These are phyloP conservation scores for Microctonus aethiopoides DNA, from an alignment of 2,888 invertebrate species.

Conservation along the genomic window DNA sequence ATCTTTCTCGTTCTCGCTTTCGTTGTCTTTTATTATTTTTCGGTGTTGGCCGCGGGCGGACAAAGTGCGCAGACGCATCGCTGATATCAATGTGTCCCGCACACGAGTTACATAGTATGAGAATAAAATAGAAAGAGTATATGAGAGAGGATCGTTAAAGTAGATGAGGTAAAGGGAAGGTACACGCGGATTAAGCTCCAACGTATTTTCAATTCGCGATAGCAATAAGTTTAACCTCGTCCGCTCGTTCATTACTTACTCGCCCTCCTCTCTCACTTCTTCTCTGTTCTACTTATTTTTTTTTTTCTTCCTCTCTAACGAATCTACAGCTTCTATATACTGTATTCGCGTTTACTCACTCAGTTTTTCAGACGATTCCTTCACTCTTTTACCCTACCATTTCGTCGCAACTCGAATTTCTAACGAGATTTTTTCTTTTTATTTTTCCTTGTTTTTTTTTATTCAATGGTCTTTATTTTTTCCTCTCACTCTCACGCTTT, in stretches of 20 bases:
- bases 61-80: background rate
- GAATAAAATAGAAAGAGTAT: background rate
- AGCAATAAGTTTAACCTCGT: conserved; percentile 55
- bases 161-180: conserved; percentile 15
- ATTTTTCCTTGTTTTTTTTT: background rate
- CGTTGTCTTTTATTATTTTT: background rate
- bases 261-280: conserved; percentile 34
- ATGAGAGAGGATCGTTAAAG: conserved; percentile 21
- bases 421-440: background rate
- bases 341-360: background rate
- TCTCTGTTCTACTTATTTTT: conserved; percentile 20
- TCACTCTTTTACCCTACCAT: background rate
- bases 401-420: background rate
- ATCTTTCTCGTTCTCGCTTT: background rate
- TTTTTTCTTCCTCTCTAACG: conserved; percentile 11
- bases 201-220: conserved; percentile 57
- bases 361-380: background rate
- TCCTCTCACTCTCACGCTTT: background rate
- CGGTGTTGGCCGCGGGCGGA: background rate
- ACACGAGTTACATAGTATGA: conserved; percentile 17
- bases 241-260: conserved; percentile 50
- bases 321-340: background rate
- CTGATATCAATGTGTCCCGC: background rate
- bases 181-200: conserved; percentile 44
- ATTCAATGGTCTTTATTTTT: background rate